Conservation (phyloP, 2,888 invertebrate species). For the Meloe dianella region DNA sequence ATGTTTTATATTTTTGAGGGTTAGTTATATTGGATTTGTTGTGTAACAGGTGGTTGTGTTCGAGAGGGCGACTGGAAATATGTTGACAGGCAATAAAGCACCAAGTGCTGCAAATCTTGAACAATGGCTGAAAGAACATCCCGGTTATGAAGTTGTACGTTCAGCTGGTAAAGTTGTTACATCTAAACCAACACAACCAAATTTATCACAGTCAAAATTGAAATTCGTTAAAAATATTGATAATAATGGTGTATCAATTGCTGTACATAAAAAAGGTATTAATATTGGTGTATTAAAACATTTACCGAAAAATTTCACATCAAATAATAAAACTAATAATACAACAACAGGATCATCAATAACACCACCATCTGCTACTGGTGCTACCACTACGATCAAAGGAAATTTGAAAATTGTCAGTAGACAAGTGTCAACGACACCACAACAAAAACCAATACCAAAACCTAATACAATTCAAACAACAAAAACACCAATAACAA, state of each 20-base stretch:
- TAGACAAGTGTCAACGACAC: conserved; percentile 18
- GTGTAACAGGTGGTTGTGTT: conserved; percentile 71
- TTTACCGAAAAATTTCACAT: conserved; percentile 46
- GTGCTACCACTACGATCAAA: conserved; percentile 18
- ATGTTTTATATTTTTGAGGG: background rate
- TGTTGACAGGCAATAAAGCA: conserved; percentile 78
- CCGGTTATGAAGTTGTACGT: conserved; percentile 83
- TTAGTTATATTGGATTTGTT: conserved; percentile 7
- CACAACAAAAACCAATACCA: conserved; percentile 10
- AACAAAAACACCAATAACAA: conserved; percentile 36
- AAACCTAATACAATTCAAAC: conserved; percentile 30
- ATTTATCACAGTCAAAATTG: conserved; percentile 46
- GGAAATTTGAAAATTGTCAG: conserved; percentile 26
- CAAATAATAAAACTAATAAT: conserved; percentile 11
- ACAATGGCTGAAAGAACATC: conserved; percentile 85
- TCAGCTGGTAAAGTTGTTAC: conserved; percentile 60
- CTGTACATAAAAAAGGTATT: conserved; percentile 53
- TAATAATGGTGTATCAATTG: conserved; percentile 54
- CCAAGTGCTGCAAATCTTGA: conserved; percentile 81
- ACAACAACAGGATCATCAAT: conserved; percentile 11
- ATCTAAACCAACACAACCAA: conserved; percentile 39
- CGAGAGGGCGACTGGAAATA: conserved; percentile 79
- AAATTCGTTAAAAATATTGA: conserved; percentile 54
- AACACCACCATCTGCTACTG: too few relatives aligned
- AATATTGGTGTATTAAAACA: conserved; percentile 54